Evolutionary conservation across 35 echinoderm and acorn worm species (phyloP), one percentile per base, ranked within the genome.

Genomic region (Anneissia japonica): DNA sequence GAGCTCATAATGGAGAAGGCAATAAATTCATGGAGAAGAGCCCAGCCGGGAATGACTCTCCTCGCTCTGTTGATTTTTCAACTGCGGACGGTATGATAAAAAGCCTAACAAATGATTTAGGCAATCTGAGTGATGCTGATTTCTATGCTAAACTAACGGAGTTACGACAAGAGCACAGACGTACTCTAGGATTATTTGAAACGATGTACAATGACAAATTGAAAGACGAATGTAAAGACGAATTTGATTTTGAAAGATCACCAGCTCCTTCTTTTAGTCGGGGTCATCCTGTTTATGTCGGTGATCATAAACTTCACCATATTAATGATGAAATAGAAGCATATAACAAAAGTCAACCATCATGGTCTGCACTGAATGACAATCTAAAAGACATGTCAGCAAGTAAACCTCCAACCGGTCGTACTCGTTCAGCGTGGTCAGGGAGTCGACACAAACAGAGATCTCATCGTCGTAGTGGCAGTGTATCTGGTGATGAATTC

Each of bases 341-440:
- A 51, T 86, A 94, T 37, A 90, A 84, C 35, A 87, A 89, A 84
- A 93, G 91, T 80, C 73, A 87, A 88, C 91, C 92, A 45, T 75
- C 56, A 73, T 89, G 91, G 91, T 93, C 91, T 26, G 86, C 89
- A 30, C 73, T 79, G 38, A 89, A 87, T 39, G 92, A 98, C 79
- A 93, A 89, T 79, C 89, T 93, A 0, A 88, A 81, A 85, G 95
- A 98, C 75, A 98, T 98, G 95, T 98, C 95, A 0, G 32, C 89
- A 28, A 31, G 34, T 10, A 93, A 93, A 86, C 95, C 91, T 35
- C 95, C 89, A 21, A 87, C 72, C 83, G 94, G 94, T 36, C 74
- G 88, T 34, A 84, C 90, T 30, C 84, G 77, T 35, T 74, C 88
- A 37, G 94, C 90, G 30, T 97, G 94, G 94, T 82, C 83, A 51